Evolutionary conservation across 2,797 vertebrate species (phyloP).

Genomic region (Manis pentadactyla): DNA sequence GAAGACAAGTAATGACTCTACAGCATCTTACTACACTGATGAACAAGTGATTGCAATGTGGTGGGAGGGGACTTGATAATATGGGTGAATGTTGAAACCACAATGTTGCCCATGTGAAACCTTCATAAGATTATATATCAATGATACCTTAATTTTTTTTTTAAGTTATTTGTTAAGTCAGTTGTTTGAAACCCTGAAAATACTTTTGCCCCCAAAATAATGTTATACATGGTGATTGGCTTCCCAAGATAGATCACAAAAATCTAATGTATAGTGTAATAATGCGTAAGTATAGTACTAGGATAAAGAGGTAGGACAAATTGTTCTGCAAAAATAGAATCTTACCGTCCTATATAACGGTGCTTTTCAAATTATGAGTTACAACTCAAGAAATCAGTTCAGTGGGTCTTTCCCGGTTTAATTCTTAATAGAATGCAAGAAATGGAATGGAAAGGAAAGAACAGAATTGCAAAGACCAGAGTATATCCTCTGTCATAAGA

Average conservation of each 20-base stretch:
- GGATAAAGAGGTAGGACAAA: slow-evolving; percentile 46
- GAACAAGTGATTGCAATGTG: too few species aligned
- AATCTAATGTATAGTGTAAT: not conserved
- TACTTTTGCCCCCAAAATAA: not conserved
- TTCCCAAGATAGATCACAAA: not conserved
- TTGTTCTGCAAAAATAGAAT: slow-evolving; percentile 67
- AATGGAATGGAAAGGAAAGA: slow-evolving; percentile 9
- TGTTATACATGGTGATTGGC: not conserved
- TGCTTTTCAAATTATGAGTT: slow-evolving; percentile 57
- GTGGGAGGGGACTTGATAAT: too few species aligned
- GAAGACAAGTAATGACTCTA: too few species aligned
- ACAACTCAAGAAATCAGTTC: slow-evolving; percentile 66
- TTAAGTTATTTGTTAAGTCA: not conserved
- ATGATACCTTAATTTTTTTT: too few species aligned
- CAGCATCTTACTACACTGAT: too few species aligned
- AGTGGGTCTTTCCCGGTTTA: slow-evolving; percentile 45
- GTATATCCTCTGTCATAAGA: not conserved
- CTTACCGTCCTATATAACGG: slow-evolving; percentile 15
- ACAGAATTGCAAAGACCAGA: slow-evolving; percentile 28
- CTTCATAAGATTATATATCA: too few species aligned
- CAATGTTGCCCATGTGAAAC: too few species aligned
- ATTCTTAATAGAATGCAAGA: slow-evolving; percentile 56
- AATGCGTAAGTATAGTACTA: not conserved
- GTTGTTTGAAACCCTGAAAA: slow-evolving; percentile 43
- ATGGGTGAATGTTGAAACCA: too few species aligned